Evolutionary conservation across 2,888 invertebrate species (phyloP), one percentile per base, ranked within the genome.

Genomic region (Plagodis pulveraria): DNA sequence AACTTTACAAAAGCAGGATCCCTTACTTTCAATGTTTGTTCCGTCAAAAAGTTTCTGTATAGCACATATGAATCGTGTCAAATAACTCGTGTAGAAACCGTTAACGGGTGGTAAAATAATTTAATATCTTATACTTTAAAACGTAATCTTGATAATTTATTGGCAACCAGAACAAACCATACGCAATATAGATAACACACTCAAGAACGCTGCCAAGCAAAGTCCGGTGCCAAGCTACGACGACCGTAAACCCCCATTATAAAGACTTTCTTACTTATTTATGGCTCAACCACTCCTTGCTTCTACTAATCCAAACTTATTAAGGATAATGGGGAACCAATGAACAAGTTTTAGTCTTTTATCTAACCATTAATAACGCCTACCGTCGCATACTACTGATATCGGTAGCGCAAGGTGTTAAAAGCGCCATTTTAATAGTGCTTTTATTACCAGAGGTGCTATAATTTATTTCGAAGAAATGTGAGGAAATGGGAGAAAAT

Each of bases 261-360:
- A 87, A 87, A 89, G 82, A 83, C 79, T 80, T 82, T 78, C 82
- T 79, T 77, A 71, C 76, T 86, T 85, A 91, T 91, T 91, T 91
- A 91, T 83, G 84, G 80, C 63, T 72, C 73, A 78, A 81, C 81
- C 74, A 73, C 50, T 76, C 82, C 83, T 84, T 81, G 77, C 87
- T 86, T 83, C 78, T 65, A 77, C 88, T 89, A 91, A 91, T 91
- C 91, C 89, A 83, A 86, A 90, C 90, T 91, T 91, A 91, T 89
- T 91, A 89, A 85, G 91, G 90, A 86, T 90, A 91, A 91, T 91
- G 86, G 90, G 72, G 79, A 89, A 89, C 87, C 88, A 79, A 89
- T 89, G 86, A 84, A 86, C 86, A 86, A 87, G 84, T 89, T 87
- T 85, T 86, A 77, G 84, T 83, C 86, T 80, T 89, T 87, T 90